A percentile compares a stretch with the other conserved stretches of the same genome.
Evolutionary conservation across 2,797 vertebrate genomes (phyloP).

Genomic region (Sebastes kiyomatsui): DNA sequence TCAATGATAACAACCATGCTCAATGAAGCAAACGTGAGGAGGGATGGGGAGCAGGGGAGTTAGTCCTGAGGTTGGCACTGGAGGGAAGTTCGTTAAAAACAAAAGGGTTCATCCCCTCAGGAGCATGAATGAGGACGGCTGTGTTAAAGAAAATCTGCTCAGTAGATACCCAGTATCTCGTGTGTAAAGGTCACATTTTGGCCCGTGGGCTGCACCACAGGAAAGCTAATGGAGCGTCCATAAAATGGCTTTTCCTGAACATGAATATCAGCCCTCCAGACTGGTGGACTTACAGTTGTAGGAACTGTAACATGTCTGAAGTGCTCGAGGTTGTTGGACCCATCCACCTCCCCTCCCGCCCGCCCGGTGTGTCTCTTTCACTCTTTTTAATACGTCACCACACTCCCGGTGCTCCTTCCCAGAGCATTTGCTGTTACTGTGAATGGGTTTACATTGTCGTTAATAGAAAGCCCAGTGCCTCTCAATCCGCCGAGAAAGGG

Average conservation of each 20-base stretch:
- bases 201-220: background rate
- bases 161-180: background rate
- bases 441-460: no score
- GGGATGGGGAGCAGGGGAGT: background rate
- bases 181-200: background rate
- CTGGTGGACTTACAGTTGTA: background rate
- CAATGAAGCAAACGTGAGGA: background rate
- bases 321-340: no score
- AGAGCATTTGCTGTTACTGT: no score
- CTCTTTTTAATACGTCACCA: no score
- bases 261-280: background rate
- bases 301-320: background rate
- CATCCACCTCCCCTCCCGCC: no score
- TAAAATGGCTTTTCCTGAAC: background rate
- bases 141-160: background rate
- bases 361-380: no score
- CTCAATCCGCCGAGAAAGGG: no score
- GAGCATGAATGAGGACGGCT: background rate
- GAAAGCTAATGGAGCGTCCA: background rate
- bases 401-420: no score
- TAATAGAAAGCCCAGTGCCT: no score
- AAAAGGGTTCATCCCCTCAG: background rate
- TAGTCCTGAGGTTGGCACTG: background rate
- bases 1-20: background rate
- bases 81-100: background rate